These are phyloP conservation scores for Aphis craccivora DNA, from an alignment of 1,140 invertebrate genomes.

Conservation along the genomic window DNA sequence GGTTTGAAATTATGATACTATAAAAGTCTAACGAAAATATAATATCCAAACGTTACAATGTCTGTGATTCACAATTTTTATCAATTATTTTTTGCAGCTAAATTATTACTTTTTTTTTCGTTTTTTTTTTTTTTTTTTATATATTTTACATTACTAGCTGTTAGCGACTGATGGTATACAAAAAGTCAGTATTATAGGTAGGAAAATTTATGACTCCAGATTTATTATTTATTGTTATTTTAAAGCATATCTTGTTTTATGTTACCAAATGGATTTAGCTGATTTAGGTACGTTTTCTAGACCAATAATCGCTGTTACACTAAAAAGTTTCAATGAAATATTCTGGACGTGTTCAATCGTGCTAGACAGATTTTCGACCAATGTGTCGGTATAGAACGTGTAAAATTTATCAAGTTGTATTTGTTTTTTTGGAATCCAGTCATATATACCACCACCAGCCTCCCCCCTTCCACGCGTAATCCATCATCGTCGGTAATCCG, in stretches of 20 bases:
- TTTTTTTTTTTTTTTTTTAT: not conserved
- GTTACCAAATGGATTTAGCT: not conserved
- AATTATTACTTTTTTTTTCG: not conserved
- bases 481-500: constrained; percentile 56
- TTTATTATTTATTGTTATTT: not conserved
- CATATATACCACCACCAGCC: not conserved
- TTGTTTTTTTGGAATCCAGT: constrained; percentile 49
- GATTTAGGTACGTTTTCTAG: not conserved
- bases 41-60: not conserved
- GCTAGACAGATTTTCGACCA: constrained; percentile 46
- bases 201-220: not conserved
- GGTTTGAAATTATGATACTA: not conserved
- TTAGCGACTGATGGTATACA: not conserved
- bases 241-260: not conserved
- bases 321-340: constrained; percentile 52
- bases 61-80: not conserved
- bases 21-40: not conserved
- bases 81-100: not conserved
- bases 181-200: not conserved
- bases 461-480: constrained; percentile 32
- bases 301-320: not conserved
- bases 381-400: constrained; percentile 28
- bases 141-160: not conserved
- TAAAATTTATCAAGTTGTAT: constrained; percentile 55
- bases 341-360: constrained; percentile 38